These are phyloP conservation scores for Florisuga fusca DNA, from an alignment of 2,797 vertebrate species.

Conservation along the genomic window DNA sequence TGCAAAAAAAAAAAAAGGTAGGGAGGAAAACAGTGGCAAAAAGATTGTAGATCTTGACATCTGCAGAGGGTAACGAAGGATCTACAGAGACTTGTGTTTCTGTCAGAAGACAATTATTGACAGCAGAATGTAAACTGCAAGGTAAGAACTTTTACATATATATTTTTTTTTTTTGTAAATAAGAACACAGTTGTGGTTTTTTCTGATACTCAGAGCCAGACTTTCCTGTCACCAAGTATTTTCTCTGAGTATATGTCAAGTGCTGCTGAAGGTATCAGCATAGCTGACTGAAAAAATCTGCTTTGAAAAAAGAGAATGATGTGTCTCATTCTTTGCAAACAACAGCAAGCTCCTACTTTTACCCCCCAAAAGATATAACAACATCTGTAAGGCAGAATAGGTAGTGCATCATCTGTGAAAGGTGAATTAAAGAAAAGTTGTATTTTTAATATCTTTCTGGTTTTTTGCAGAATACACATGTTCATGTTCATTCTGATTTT, in stretches of 20 bases:
- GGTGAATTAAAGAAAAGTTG: neutral
- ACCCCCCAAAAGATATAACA: neutral
- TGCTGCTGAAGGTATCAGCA: neutral
- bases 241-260: slow-evolving; percentile 35
- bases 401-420: neutral
- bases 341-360: neutral
- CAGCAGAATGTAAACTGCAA: slow-evolving; percentile 31
- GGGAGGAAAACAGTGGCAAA: neutral
- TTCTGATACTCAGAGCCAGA: slow-evolving; percentile 26
- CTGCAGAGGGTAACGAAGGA: neutral
- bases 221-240: slow-evolving; percentile 12
- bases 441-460: neutral
- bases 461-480: neutral
- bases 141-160: slow-evolving; percentile 3
- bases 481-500: neutral
- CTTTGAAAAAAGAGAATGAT: slow-evolving; percentile 34
- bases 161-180: slow-evolving; percentile 2
- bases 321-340: slow-evolving; percentile 3
- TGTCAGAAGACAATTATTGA: slow-evolving; percentile 54
- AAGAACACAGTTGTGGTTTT: slow-evolving; percentile 2
- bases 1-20: neutral
- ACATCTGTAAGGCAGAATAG: neutral
- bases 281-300: slow-evolving; percentile 22
- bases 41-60: neutral
- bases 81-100: slow-evolving; percentile 33